Evolutionary conservation across 2,113 vertebrate species (phyloP).

Genomic region (Ciconia stormi): DNA sequence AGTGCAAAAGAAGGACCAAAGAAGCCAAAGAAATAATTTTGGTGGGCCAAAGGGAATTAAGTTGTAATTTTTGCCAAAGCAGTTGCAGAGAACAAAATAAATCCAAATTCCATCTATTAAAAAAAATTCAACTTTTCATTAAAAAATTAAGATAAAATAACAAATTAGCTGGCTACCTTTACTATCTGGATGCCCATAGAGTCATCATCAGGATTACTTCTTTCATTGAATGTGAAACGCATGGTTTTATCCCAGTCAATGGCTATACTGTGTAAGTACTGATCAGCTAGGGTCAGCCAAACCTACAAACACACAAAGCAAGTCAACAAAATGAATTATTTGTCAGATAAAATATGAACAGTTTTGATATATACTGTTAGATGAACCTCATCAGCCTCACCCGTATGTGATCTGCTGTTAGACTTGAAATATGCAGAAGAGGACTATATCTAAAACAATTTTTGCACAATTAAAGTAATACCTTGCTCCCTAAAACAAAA

Average conservation of each 20-base stretch:
- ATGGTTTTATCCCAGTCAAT: slow-evolving; percentile 99
- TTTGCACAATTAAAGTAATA: background rate
- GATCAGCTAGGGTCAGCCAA: slow-evolving; percentile 95
- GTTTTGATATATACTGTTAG: background rate
- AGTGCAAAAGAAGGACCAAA: background rate
- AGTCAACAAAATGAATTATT: background rate
- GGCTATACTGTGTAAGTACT: slow-evolving; percentile 94
- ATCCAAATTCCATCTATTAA: background rate
- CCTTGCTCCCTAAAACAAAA: background rate
- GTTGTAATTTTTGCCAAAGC: background rate
- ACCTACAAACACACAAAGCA: slow-evolving; percentile 77
- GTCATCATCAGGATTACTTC: slow-evolving; percentile 97
- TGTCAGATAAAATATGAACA: background rate
- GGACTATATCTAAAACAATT: background rate
- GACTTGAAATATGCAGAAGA: background rate
- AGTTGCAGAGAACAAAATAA: background rate
- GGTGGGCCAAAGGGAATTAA: background rate
- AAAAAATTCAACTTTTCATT: background rate
- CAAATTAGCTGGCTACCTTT: slow-evolving; percentile 80
- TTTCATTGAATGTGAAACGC: slow-evolving; percentile 97
- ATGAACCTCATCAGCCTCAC: background rate
- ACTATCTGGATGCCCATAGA: slow-evolving; percentile 98
- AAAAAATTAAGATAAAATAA: background rate
- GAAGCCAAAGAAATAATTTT: background rate
- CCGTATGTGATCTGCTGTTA: background rate